Percentiles rank a stretch among this genome's conserved stretches.
These are phyloP conservation scores for Bagarius yarrelli DNA, from an alignment of 2,113 vertebrate species.

Conservation along the genomic window DNA sequence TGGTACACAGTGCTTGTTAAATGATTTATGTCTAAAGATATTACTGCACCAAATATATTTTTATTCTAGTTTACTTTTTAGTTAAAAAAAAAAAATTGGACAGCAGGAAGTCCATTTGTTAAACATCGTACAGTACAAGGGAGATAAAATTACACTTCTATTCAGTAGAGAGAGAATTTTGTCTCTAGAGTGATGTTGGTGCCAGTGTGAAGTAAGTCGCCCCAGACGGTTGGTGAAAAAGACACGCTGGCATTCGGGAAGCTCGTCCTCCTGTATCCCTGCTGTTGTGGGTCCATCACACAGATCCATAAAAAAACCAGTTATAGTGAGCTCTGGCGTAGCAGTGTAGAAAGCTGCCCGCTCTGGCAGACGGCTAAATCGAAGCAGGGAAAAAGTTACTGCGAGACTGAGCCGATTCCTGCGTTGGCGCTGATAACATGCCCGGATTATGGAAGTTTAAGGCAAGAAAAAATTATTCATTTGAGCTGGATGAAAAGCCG, in stretches of 20 bases:
- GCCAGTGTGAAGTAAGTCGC: slow-evolving; percentile 70
- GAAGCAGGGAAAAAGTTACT: slow-evolving; percentile 68
- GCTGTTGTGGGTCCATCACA: slow-evolving; percentile 71
- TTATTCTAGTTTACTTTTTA: not conserved
- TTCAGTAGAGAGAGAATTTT: slow-evolving; percentile 51
- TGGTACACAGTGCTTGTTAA: not conserved
- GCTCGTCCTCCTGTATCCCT: slow-evolving; percentile 69
- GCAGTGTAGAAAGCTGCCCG: slow-evolving; percentile 12
- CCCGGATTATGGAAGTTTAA: slow-evolving; percentile 79
- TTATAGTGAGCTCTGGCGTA: slow-evolving; percentile 27
- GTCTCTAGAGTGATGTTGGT: slow-evolving; percentile 59
- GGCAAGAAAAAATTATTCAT: slow-evolving; percentile 78
- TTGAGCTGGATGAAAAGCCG: slow-evolving; percentile 78
- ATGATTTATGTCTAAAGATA: not conserved
- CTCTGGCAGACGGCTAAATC: slow-evolving; percentile 68
- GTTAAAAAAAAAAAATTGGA: not conserved
- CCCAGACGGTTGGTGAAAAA: slow-evolving; percentile 66
- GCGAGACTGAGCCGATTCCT: slow-evolving; percentile 69
- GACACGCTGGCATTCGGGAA: slow-evolving; percentile 75
- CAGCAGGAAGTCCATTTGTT: slow-evolving; percentile 26
- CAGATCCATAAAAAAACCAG: slow-evolving; percentile 71
- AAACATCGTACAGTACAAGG: slow-evolving; percentile 30
- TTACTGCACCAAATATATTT: not conserved
- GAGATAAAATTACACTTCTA: slow-evolving; percentile 48
- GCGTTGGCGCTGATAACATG: slow-evolving; percentile 76